A percentile compares a stretch with the other conserved stretches of the same genome.
Evolutionary conservation across 1,140 invertebrate genomes (phyloP).

Genomic region (Brachionus koreanus): DNA sequence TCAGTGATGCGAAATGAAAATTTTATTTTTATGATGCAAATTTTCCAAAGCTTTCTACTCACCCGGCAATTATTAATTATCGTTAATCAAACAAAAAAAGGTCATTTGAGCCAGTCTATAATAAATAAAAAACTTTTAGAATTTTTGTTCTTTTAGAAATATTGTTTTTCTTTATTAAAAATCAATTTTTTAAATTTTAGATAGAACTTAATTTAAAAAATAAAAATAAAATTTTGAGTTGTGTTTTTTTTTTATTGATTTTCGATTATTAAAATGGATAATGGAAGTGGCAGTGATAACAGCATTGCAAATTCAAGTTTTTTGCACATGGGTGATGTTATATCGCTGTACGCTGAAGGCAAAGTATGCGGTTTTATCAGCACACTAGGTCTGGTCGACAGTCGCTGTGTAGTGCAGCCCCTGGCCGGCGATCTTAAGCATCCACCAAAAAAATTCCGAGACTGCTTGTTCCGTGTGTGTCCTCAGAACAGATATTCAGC

Average conservation of each 20-base stretch:
- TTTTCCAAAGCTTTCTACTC: neutral
- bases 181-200: neutral
- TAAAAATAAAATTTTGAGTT: neutral
- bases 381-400: slow-evolving; percentile 92
- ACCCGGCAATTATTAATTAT: neutral
- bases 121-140: too few relatives aligned
- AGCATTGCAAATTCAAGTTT: slow-evolving; percentile 56
- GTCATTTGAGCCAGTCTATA: neutral
- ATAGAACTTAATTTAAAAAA: neutral
- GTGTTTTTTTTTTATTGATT: neutral
- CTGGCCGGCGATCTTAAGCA: slow-evolving; percentile 83
- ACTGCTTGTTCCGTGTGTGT: slow-evolving; percentile 98
- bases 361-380: slow-evolving; percentile 72
- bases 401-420: slow-evolving; percentile 93
- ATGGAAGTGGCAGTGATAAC: neutral
- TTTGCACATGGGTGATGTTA: slow-evolving; percentile 91
- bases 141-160: too few relatives aligned
- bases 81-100: neutral
- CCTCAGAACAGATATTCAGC: slow-evolving; percentile 97
- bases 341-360: slow-evolving; percentile 91
- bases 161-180: neutral
- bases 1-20: neutral
- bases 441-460: slow-evolving; percentile 95
- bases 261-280: neutral
- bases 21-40: neutral